Evolutionary conservation across 2,888 invertebrate species (phyloP).

Genomic region (Salticus scenicus): DNA sequence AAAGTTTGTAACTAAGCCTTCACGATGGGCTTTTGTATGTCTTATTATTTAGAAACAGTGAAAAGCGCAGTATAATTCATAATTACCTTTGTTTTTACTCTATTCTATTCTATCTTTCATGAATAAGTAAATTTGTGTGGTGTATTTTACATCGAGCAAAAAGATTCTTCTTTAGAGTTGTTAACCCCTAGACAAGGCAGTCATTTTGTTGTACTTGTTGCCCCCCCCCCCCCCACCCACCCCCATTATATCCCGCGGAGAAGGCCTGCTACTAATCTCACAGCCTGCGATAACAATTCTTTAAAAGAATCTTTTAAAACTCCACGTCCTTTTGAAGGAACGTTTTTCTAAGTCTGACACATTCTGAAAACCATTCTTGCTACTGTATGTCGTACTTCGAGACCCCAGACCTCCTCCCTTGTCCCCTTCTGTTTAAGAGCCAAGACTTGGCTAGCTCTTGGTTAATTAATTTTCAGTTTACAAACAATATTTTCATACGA

Average conservation of each 20-base stretch:
- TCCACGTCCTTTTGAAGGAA: constrained; percentile 56
- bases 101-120: constrained; percentile 28
- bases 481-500: constrained; percentile 63
- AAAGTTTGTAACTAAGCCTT: constrained; percentile 43
- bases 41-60: constrained; percentile 66
- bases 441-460: constrained; percentile 50
- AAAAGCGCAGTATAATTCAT: constrained; percentile 62
- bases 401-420: constrained; percentile 3
- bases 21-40: constrained; percentile 47
- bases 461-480: constrained; percentile 68
- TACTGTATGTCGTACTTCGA: not conserved
- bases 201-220: constrained; percentile 44
- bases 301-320: constrained; percentile 65
- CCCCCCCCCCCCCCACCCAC: constrained; percentile 6
- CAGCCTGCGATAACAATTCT: constrained; percentile 52
- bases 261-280: constrained; percentile 37
- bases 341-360: constrained; percentile 66
- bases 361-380: constrained; percentile 44
- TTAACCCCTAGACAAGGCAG: constrained; percentile 41
- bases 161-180: constrained; percentile 35
- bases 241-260: constrained; percentile 4
- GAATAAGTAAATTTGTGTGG: constrained; percentile 56
- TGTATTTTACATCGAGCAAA: constrained; percentile 38
- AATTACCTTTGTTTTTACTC: constrained; percentile 62
- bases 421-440: constrained; percentile 32